phyloP scores from a whole-genome alignment of 1,140 invertebrate genomes.

The Calycopis cecrops region DNA sequence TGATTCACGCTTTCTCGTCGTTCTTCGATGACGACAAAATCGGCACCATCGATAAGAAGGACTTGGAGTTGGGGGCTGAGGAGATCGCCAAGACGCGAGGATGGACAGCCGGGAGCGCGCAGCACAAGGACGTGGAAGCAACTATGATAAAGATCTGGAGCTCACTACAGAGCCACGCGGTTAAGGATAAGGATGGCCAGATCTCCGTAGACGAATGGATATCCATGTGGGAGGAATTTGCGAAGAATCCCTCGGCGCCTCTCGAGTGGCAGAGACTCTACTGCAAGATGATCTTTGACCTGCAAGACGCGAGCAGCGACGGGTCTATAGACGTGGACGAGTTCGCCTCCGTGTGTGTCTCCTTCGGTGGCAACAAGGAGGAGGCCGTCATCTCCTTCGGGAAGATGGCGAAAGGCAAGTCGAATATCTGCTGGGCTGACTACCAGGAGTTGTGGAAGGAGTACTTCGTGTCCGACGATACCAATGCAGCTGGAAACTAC shows the following conservation, averaged over 20 bases:
- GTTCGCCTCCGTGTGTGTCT: constrained; percentile 84
- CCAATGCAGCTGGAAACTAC: constrained; percentile 70
- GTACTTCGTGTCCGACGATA: constrained; percentile 84
- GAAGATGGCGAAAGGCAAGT: constrained; percentile 82
- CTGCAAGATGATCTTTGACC: constrained; percentile 88
- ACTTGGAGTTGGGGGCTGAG: constrained; percentile 85
- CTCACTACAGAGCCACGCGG: constrained; percentile 83
- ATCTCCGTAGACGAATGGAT: constrained; percentile 87
- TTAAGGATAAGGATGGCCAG: constrained; percentile 86
- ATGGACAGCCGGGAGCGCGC: constrained; percentile 80
- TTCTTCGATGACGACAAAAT: constrained; percentile 89
- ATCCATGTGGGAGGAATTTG: constrained; percentile 86
- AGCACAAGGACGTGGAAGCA: constrained; percentile 80
- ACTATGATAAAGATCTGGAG: constrained; percentile 87
- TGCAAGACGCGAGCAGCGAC: constrained; percentile 87
- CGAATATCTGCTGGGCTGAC: constrained; percentile 80
- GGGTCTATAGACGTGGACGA: constrained; percentile 85
- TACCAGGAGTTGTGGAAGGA: constrained; percentile 85
- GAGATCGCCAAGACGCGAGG: constrained; percentile 83
- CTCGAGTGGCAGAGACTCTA: constrained; percentile 86
- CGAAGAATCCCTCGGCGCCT: constrained; percentile 81
- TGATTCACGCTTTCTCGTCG: constrained; percentile 87
- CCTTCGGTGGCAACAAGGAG: constrained; percentile 80
- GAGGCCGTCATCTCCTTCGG: constrained; percentile 84
- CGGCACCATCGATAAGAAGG: constrained; percentile 85